Evolutionary conservation across 2,113 vertebrate species (phyloP).

Genomic region (Chloropsis hardwickii): DNA sequence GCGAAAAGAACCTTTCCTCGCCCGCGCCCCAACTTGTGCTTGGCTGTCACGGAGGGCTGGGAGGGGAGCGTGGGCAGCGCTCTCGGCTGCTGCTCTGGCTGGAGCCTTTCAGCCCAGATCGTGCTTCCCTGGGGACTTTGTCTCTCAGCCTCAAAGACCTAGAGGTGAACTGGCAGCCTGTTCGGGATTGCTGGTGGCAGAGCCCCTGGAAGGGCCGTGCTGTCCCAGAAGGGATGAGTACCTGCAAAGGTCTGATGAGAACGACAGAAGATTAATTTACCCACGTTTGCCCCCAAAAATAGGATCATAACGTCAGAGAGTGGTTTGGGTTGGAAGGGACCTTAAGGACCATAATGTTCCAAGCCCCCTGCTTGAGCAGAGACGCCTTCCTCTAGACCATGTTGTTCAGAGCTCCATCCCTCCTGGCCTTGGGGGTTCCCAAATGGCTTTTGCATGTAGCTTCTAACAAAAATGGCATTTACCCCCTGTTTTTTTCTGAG

Average conservation of each 20-base stretch:
- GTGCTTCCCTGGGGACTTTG: not conserved
- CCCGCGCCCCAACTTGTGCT: no score
- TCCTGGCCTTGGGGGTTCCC: not conserved
- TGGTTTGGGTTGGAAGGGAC: not conserved
- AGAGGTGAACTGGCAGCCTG: fast-evolving
- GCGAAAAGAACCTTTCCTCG: no score
- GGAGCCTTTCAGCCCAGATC: not conserved
- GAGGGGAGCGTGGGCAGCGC: no score
- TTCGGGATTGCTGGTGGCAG: fast-evolving
- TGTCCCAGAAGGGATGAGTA: fast-evolving
- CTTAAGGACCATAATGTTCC: not conserved
- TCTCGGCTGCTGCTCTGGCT: not conserved
- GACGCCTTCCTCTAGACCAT: not conserved
- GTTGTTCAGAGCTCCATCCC: not conserved
- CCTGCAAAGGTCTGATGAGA: not conserved
- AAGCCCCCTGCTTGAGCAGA: not conserved
- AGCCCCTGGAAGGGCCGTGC: not conserved
- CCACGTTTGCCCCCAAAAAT: not conserved
- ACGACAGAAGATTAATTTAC: fast-evolving
- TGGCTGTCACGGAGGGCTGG: no score
- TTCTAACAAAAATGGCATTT: not conserved
- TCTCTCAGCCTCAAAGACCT: not conserved
- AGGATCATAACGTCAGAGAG: not conserved
- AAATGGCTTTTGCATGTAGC: fast-evolving
- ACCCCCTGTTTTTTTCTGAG: not conserved